These are phyloP conservation scores for Cordilura impudica DNA, from an alignment of 2,888 invertebrate species.

Conservation along the genomic window DNA sequence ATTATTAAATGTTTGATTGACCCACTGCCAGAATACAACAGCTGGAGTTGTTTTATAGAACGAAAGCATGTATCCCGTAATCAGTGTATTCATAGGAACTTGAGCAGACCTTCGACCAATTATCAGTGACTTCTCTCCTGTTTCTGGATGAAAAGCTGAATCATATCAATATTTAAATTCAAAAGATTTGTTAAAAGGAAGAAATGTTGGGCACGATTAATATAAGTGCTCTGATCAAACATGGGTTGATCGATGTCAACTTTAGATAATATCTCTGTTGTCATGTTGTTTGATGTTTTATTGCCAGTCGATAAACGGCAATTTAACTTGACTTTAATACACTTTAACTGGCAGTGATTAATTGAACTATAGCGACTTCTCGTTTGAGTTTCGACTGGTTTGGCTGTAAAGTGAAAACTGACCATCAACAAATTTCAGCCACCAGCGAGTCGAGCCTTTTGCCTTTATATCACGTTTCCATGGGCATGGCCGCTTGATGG, in stretches of 20 bases:
- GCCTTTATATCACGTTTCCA: too few species aligned
- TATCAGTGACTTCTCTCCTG: conserved; percentile 95
- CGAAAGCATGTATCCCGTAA: conserved; percentile 97
- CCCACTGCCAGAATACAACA: conserved; percentile 98
- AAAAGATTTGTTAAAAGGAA: conserved; percentile 95
- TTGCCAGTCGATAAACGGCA: conserved; percentile 18
- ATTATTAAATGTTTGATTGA: conserved; percentile 98
- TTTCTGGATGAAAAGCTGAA: conserved; percentile 98
- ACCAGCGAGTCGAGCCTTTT: too few species aligned
- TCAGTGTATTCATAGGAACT: conserved; percentile 97
- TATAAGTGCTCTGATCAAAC: conserved; percentile 94
- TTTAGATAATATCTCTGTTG: conserved; percentile 66
- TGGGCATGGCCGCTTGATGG: too few species aligned
- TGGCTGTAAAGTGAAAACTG: conserved; percentile 71
- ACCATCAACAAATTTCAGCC: too few species aligned
- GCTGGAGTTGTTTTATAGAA: conserved; percentile 96
- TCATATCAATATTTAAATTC: conserved; percentile 98
- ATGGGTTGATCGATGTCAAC: conserved; percentile 85
- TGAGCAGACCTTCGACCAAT: conserved; percentile 99
- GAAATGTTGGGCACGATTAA: conserved; percentile 94
- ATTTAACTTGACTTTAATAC: conserved; percentile 14
- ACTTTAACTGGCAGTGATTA: too few species aligned
- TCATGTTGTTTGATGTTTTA: conserved; percentile 36
- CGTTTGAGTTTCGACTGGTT: conserved; percentile 65
- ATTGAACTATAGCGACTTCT: background rate